phyloP scores from a whole-genome alignment of 2,113 vertebrate genomes.

The Aptenodytes patagonicus region DNA sequence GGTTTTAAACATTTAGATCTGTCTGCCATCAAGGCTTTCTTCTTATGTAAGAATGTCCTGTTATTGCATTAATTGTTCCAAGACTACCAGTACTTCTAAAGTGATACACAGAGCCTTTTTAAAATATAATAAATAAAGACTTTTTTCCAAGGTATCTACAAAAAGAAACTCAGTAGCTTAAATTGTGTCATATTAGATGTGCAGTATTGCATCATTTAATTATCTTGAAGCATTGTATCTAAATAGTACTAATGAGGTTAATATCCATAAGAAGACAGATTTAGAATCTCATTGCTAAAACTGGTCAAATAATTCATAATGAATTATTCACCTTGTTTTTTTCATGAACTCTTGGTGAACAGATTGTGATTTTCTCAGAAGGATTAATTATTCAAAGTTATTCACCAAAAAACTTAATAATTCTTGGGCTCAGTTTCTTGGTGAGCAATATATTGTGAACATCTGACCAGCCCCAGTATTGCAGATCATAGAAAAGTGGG shows the following conservation, averaged over 20 bases:
- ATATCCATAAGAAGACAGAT: slow-evolving; percentile 58
- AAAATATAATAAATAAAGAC: neutral
- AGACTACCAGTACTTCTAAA: neutral
- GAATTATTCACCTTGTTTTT: slow-evolving; percentile 70
- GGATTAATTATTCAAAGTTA: slow-evolving; percentile 70
- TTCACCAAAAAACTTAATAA: slow-evolving; percentile 64
- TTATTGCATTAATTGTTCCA: neutral
- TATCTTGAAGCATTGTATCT: neutral
- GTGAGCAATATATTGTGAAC: slow-evolving; percentile 58
- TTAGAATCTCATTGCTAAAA: slow-evolving; percentile 65
- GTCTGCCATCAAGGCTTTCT: neutral
- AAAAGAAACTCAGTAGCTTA: neutral
- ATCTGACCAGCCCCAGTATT: slow-evolving; percentile 9
- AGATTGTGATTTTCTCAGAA: slow-evolving; percentile 67
- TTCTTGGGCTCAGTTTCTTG: slow-evolving; percentile 41
- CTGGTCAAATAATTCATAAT: slow-evolving; percentile 68
- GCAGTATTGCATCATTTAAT: neutral
- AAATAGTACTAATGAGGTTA: slow-evolving; percentile 44
- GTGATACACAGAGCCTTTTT: neutral
- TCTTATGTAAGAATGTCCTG: neutral
- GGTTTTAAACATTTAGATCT: neutral
- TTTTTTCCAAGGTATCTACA: neutral
- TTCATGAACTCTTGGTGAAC: slow-evolving; percentile 62
- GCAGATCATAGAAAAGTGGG: neutral
- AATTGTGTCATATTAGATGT: neutral